Evolutionary conservation across 1,140 invertebrate genomes (phyloP).

Genomic region (Drosophila carrolli): DNA sequence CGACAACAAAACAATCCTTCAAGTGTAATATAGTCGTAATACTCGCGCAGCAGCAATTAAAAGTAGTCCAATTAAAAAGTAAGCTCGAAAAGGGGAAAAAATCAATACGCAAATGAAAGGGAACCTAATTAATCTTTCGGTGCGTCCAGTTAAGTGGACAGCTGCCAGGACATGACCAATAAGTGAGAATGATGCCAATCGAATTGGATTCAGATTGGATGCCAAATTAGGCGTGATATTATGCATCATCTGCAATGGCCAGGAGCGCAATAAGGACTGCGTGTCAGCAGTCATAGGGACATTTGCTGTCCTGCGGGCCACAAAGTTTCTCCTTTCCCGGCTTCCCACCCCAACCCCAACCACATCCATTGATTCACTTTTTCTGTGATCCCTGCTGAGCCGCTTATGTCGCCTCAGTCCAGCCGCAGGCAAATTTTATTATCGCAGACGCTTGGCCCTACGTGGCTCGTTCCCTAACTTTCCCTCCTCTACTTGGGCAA

Average conservation of each 20-base stretch:
- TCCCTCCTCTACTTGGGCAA: constrained; percentile 16
- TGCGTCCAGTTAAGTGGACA: background rate
- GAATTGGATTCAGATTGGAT: background rate
- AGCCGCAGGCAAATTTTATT: constrained; percentile 70
- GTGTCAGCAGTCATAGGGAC: background rate
- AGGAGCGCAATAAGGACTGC: background rate
- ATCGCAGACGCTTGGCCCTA: constrained; percentile 23
- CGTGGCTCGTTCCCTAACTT: background rate
- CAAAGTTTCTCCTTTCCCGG: no score
- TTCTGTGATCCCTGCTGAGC: constrained; percentile 51
- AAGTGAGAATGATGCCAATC: constrained; percentile 12
- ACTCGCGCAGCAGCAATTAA: constrained; percentile 18
- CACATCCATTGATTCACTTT: background rate
- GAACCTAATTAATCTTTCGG: constrained; percentile 16
- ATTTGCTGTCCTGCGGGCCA: background rate
- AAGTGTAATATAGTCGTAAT: background rate
- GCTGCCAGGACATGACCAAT: constrained; percentile 10
- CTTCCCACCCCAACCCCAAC: background rate
- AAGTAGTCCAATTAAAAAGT: constrained; percentile 26
- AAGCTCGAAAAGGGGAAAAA: constrained; percentile 10
- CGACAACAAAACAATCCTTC: constrained; percentile 23
- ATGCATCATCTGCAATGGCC: constrained; percentile 15
- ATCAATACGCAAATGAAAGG: constrained; percentile 23
- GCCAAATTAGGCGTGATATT: constrained; percentile 37
- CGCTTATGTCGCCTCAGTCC: constrained; percentile 53